Base-by-base conservation (phyloP, 2,797 vertebrate species). In the Rhabdomys pumilio region DNA sequence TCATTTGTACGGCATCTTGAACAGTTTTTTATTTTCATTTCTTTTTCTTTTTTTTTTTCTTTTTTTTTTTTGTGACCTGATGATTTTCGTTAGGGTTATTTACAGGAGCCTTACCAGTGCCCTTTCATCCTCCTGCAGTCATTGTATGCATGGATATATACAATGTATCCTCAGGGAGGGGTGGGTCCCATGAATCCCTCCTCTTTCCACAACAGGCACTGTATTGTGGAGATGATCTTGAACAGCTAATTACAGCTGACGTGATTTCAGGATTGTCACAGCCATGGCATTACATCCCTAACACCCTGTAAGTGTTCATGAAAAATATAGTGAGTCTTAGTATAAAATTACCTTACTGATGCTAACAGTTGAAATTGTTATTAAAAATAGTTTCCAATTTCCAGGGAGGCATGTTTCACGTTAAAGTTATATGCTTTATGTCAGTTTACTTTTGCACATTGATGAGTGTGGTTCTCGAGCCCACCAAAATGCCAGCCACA, bases 301-400 rank as follows among this genome's bases (percentile, higher is more conserved):
- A 79, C 47, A 85, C 8, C 63, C 88, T 96, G n/a, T 81, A 59
- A 96, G 14, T 83, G 63, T 80, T 90, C 38, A 31, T 93, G 83
- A 85, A 88, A 79, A 84, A 92, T 53, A 47, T 57, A 44, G 31
- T 13, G 81, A n/a, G 4, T 90, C 24, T 90, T 53, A 82, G 38
- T 82, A 53, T 92, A 61, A 75, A 83, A 88, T 95, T 76, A 79
- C 67, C 19, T 75, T 2, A 61, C 61, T 22, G 86, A 0, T 76
- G 61, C 15, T 72, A 80, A 55, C 20, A n/a, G 4, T 67, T 53
- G 2, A 69, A 72, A 29, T 94, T 91, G 61, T 76, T 81, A 72
- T 34, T 84, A 81, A 91, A 90, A 90, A 47, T 79, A 83, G 22
- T 82, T 83, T 86, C 83, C 29, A 53, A 3, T 20, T 20, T 72